Base-by-base conservation (phyloP, 2,888 invertebrate species). In the Cephus spinipes region DNA sequence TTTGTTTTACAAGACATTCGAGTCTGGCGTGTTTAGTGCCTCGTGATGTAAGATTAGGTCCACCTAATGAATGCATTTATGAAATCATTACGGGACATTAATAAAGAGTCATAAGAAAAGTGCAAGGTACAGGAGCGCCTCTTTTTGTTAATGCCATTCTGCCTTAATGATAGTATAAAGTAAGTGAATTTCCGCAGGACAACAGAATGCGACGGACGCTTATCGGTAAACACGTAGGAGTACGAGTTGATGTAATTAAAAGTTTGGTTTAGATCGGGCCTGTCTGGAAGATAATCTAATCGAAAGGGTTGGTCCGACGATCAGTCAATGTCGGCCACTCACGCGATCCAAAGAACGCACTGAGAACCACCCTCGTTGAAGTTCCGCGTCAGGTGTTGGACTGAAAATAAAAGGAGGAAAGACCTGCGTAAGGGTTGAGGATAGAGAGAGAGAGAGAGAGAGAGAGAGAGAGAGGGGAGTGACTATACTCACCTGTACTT, bases 271-370 rank as follows among this genome's bases (percentile, higher is more conserved):
- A 68, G 68, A 33, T 73, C 74, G 74, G 6, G n/a, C 12, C 32
- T 12, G 74, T 32, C n/a, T 9, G 30, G 76, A 55, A 68, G 69
- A 69, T 69, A 33, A 71, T 71, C 33, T 31, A 33, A 68, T 71
- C 34, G 76, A 12, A 34, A 33, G 76, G 23, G 71, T 32, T 71
- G 73, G 76, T 32, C 74, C 36, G 36, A 79, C 79, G 73, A 79
- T 79, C 79, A 76, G 76, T 79, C 79, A 79, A 79, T 75, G 79
- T 79, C 74, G 12, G 32, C 35, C 31, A 30, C 69, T 76, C 69
- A 69, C 69, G 69, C 76, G 76, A 76, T 69, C 34, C 31, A 1
- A 33, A 15, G 31, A 55, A 73, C 74, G 36, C 12, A 34, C 35
- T 35, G 74, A 12, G 74, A 73, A 1, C 23, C 40, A 23, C 40